These are phyloP conservation scores for Dendrocincla fuliginosa DNA, from an alignment of 2,797 vertebrate species.

Conservation along the genomic window DNA sequence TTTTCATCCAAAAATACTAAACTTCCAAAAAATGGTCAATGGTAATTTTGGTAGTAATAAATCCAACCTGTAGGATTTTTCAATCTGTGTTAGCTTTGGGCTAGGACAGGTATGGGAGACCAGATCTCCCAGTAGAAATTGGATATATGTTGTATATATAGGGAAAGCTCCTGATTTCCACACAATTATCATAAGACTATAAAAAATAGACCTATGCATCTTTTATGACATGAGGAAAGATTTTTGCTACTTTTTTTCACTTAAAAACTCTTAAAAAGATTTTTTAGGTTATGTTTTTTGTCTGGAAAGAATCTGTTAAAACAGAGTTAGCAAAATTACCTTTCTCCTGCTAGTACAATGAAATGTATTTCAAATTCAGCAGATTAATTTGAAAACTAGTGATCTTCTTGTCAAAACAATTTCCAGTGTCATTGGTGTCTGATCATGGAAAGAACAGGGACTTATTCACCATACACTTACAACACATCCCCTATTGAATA, in stretches of 20 bases:
- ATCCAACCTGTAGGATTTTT: neutral
- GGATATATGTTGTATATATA: neutral
- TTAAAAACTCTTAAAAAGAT: neutral
- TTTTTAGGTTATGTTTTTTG: neutral
- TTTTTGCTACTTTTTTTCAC: neutral
- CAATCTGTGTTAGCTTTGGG: neutral
- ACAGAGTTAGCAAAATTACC: neutral
- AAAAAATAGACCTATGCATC: neutral
- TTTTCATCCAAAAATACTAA: neutral
- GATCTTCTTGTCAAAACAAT: slow-evolving; percentile 31
- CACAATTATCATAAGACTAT: neutral
- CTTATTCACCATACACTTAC: neutral
- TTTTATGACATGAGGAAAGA: neutral
- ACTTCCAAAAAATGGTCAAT: neutral
- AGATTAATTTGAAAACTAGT: neutral
- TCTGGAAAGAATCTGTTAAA: neutral
- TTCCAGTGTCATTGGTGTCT: neutral
- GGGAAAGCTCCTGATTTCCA: neutral
- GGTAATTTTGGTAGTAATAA: neutral
- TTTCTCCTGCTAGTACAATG: neutral
- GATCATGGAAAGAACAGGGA: neutral
- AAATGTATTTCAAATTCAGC: neutral
- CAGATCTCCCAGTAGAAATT: neutral
- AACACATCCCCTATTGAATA: neutral
- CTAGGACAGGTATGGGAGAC: neutral